A percentile compares a stretch with the other conserved stretches of the same genome.
Conservation (phyloP, 2,888 invertebrate species). For the Cryptocephalus moraei region DNA sequence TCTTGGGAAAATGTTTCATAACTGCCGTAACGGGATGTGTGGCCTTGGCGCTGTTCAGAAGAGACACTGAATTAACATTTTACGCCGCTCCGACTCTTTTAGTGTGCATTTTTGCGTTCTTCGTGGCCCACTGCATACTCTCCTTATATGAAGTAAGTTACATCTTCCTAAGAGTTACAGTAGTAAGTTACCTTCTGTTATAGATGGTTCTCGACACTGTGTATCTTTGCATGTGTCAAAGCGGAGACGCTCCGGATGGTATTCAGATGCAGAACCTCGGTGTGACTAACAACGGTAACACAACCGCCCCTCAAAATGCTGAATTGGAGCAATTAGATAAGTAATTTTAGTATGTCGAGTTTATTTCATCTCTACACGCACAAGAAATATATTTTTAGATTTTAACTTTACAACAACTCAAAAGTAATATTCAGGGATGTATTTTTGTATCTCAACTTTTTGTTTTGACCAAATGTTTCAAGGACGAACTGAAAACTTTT, state of each 20-base stretch:
- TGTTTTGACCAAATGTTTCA: no score
- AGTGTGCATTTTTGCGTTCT: conserved; percentile 77
- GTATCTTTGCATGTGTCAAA: conserved; percentile 89
- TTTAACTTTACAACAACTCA: no score
- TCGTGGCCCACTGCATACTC: conserved; percentile 86
- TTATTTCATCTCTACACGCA: no score
- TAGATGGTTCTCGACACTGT: conserved; percentile 92
- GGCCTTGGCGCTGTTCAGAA: conserved; percentile 65
- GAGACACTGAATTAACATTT: conserved; percentile 65
- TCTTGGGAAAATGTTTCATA: conserved; percentile 76
- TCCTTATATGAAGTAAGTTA: conserved; percentile 78
- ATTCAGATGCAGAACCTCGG: conserved; percentile 78
- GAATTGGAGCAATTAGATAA: conserved; percentile 41
- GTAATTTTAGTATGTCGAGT: no score
- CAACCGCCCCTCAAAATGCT: conserved; percentile 24
- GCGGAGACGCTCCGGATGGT: conserved; percentile 70
- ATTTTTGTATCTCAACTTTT: no score
- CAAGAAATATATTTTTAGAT: no score
- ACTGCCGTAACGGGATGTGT: conserved; percentile 74
- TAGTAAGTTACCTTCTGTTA: conserved; percentile 18
- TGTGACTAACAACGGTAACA: conserved; percentile 35
- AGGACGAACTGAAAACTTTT: no score
- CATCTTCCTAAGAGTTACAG: not conserved
- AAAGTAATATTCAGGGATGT: no score
- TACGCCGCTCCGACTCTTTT: conserved; percentile 79